Evolutionary conservation across 1,140 invertebrate species (phyloP).

Genomic region (Drosophila santomea): DNA sequence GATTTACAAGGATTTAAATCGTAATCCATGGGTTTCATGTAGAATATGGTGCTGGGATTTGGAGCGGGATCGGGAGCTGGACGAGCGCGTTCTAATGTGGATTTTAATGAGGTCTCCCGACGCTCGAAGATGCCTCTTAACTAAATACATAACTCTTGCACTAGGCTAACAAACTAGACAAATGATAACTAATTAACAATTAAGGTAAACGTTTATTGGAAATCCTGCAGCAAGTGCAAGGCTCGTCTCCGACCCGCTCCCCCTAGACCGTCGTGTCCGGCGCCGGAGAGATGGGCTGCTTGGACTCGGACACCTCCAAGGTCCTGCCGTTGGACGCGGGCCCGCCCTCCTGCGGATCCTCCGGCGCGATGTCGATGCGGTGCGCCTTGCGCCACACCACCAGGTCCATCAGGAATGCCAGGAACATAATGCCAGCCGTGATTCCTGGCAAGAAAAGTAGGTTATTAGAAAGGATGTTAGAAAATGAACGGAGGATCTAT

Average conservation of each 20-base stretch:
- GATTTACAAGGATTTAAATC: slow-evolving; percentile 64
- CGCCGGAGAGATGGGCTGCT: slow-evolving; percentile 61
- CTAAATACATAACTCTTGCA: slow-evolving; percentile 82
- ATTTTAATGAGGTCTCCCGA: slow-evolving; percentile 64
- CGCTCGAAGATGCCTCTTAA: slow-evolving; percentile 66
- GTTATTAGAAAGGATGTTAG: neutral
- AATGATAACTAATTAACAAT: slow-evolving; percentile 83
- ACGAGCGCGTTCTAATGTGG: slow-evolving; percentile 42
- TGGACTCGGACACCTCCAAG: slow-evolving; percentile 70
- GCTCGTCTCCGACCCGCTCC: slow-evolving; percentile 22
- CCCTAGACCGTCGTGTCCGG: slow-evolving; percentile 67
- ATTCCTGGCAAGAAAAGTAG: slow-evolving; percentile 86
- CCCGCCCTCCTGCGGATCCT: slow-evolving; percentile 62
- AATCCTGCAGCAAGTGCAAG: slow-evolving; percentile 58
- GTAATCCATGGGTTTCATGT: slow-evolving; percentile 36
- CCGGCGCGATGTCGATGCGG: slow-evolving; percentile 89
- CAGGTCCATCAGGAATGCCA: slow-evolving; percentile 93
- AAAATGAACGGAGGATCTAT: too few relatives aligned
- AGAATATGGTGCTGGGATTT: slow-evolving; percentile 46
- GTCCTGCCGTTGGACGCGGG: slow-evolving; percentile 38
- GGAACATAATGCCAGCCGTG: slow-evolving; percentile 91
- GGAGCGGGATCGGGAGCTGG: slow-evolving; percentile 16
- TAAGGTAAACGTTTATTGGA: slow-evolving; percentile 83
- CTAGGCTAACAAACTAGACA: slow-evolving; percentile 79
- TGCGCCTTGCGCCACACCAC: slow-evolving; percentile 93